Evolutionary conservation across 64 coral and sea anemone species (phyloP).

Genomic region (Montipora capricornis): DNA sequence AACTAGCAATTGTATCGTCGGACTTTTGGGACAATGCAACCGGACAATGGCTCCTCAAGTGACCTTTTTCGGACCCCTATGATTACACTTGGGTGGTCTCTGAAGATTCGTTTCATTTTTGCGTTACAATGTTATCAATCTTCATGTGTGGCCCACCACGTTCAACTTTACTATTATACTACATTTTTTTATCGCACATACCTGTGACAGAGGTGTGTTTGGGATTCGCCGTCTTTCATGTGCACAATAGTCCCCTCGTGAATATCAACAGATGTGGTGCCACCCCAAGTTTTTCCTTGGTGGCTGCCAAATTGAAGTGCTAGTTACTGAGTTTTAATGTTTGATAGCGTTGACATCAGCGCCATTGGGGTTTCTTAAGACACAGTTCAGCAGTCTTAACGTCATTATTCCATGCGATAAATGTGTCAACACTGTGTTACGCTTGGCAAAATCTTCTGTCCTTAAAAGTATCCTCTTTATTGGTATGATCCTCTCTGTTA

Average conservation of each 20-base stretch:
- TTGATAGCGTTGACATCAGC: conserved; percentile 20
- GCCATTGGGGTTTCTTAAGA: conserved; percentile 12
- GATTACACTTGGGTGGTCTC: no score
- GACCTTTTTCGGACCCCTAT: no score
- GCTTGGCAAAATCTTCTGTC: neutral
- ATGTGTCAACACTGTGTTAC: conserved; percentile 40
- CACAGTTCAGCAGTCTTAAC: conserved; percentile 15
- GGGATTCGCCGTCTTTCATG: conserved; percentile 27
- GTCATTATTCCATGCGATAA: conserved; percentile 30
- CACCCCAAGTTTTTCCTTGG: conserved; percentile 36
- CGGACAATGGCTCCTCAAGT: no score
- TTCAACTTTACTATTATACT: neutral
- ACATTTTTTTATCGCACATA: neutral
- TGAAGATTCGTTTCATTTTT: no score
- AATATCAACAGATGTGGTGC: conserved; percentile 2
- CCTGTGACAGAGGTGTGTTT: conserved; percentile 62
- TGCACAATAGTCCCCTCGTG: neutral
- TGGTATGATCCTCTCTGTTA: conserved; percentile 13
- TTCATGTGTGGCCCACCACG: no score
- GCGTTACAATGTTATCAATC: no score
- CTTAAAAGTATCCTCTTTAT: neutral
- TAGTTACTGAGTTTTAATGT: neutral
- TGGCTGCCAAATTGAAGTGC: conserved; percentile 13
- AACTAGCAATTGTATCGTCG: no score
- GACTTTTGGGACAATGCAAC: no score